Evolutionary conservation across 2,797 vertebrate genomes (phyloP).

Genomic region (Limnodromus scolopaceus): DNA sequence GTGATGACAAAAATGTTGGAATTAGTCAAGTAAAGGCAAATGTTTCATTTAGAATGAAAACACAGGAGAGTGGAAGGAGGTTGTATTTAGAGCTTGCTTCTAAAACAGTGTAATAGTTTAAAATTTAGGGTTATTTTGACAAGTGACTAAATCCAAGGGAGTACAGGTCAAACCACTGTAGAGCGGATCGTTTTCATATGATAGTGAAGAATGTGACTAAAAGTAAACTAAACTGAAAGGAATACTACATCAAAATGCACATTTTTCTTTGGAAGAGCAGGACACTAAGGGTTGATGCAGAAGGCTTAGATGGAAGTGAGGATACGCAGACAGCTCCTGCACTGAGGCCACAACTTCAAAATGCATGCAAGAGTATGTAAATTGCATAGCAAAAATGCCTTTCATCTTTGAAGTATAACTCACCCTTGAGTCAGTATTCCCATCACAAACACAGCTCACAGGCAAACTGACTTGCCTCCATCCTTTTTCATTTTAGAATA

Average conservation of each 20-base stretch:
- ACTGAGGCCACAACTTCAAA: neutral
- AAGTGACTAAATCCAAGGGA: neutral
- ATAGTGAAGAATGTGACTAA: slow-evolving; percentile 6
- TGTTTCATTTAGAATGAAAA: slow-evolving; percentile 5
- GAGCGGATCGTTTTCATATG: neutral
- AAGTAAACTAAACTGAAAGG: slow-evolving; percentile 7
- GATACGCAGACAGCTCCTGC: neutral
- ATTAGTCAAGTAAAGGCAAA: neutral
- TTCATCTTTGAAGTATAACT: neutral
- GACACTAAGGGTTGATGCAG: neutral
- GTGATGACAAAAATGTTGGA: slow-evolving; percentile 15
- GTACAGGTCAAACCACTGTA: neutral
- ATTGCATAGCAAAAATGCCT: neutral
- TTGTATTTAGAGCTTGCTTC: neutral
- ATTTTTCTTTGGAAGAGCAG: neutral
- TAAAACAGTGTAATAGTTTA: neutral
- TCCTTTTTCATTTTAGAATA: neutral
- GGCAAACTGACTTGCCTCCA: neutral
- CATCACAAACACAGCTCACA: neutral
- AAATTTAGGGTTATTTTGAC: slow-evolving; percentile 15
- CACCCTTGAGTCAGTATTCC: neutral
- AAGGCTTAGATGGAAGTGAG: neutral
- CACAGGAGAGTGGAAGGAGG: neutral
- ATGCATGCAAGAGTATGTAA: neutral
- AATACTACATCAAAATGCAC: neutral